Percentiles rank a stretch among this genome's conserved stretches.
Evolutionary conservation across 2,797 vertebrate genomes (phyloP).

Genomic region (Chloroceryle inda): DNA sequence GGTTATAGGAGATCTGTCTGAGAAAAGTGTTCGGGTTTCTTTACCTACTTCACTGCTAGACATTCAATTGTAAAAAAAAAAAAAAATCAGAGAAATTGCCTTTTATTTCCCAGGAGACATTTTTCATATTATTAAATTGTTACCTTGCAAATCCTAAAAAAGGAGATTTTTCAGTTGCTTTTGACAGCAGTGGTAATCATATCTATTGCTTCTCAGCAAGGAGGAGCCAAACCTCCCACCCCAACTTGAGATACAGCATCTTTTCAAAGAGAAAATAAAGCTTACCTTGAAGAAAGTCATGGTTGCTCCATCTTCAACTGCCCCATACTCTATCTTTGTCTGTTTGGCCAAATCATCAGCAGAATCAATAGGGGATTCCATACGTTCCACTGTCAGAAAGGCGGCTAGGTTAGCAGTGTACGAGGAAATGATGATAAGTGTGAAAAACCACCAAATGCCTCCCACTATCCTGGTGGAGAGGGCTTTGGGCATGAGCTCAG

Average conservation of each 20-base stretch:
- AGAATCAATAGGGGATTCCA: conserved; percentile 97
- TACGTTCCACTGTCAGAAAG: conserved; percentile 98
- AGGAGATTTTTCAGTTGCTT: background rate
- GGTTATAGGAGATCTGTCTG: background rate
- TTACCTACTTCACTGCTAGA: background rate
- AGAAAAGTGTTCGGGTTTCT: background rate
- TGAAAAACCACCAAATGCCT: conserved; percentile 99
- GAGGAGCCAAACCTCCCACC: background rate
- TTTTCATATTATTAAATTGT: background rate
- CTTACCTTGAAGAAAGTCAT: conserved; percentile 99
- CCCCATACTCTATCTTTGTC: conserved; percentile 98
- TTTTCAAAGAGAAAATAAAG: conserved; percentile 5
- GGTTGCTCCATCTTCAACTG: conserved; percentile 94
- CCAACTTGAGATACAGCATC: background rate
- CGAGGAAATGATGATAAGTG: conserved; percentile 99
- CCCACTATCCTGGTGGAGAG: conserved; percentile 99
- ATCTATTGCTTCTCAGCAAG: background rate
- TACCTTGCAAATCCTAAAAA: background rate
- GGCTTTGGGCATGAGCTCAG: conserved; percentile 99
- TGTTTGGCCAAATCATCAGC: conserved; percentile 98
- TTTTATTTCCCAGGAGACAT: background rate
- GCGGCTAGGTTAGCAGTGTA: conserved; percentile 99
- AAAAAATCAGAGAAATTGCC: background rate
- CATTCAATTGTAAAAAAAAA: background rate
- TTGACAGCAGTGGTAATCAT: background rate